Evolutionary conservation across 2,797 vertebrate species (phyloP).

Genomic region (Pteropus rufus): DNA sequence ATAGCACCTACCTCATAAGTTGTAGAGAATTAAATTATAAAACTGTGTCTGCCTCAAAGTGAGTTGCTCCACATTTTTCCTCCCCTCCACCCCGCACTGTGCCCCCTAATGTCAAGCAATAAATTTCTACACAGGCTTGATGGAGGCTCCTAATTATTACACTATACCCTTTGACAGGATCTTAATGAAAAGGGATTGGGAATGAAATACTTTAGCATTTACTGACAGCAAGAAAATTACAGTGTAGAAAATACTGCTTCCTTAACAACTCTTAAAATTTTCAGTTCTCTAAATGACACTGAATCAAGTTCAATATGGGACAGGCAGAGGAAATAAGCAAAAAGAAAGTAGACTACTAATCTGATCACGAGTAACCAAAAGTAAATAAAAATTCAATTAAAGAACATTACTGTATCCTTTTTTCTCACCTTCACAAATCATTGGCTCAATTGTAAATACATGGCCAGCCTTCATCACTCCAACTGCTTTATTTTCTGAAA

Average conservation of each 20-base stretch:
- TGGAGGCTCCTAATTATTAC: not conserved
- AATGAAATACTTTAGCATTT: not conserved
- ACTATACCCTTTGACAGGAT: not conserved
- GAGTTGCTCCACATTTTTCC: not conserved
- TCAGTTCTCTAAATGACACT: not conserved
- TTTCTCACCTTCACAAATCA: slow-evolving; percentile 98
- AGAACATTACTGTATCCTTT: not conserved
- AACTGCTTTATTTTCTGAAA: slow-evolving; percentile 98
- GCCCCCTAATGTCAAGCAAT: not conserved
- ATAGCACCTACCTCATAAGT: not conserved
- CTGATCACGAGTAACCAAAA: not conserved
- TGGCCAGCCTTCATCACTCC: slow-evolving; percentile 99
- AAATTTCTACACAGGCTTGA: not conserved
- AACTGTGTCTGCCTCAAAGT: not conserved
- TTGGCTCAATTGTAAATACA: slow-evolving; percentile 98
- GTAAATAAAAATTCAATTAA: not conserved
- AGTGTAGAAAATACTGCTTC: not conserved
- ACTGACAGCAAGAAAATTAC: not conserved
- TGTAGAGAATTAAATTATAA: not conserved
- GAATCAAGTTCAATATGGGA: not conserved
- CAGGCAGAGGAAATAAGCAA: not conserved
- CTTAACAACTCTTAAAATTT: not conserved
- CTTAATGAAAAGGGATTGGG: not conserved
- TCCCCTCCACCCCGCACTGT: not conserved
- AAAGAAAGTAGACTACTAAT: not conserved